A percentile compares a stretch with the other conserved stretches of the same genome.
phyloP scores from a whole-genome alignment of 2,113 vertebrate species.

The Caracal caracal region DNA sequence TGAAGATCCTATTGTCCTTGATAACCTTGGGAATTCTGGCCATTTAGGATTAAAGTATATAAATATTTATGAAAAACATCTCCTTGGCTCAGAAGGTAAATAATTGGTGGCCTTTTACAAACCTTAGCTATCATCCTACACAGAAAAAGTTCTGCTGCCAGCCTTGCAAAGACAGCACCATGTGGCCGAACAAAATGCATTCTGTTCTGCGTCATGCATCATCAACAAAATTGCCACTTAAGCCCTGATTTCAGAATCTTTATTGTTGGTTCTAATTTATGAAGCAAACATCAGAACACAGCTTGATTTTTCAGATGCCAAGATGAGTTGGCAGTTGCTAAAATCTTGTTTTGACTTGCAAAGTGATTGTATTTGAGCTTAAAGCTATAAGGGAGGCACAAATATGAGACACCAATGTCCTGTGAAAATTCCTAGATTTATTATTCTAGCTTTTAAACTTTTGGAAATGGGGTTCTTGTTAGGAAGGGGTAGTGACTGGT shows the following conservation, averaged over 20 bases:
- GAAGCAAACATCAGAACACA: slow-evolving; percentile 65
- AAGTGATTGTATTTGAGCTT: slow-evolving; percentile 51
- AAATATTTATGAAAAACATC: slow-evolving; percentile 58
- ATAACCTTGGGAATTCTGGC: slow-evolving; percentile 9
- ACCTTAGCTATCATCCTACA: slow-evolving; percentile 37
- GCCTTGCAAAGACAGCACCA: neutral
- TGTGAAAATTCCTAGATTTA: neutral
- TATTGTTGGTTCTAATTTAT: slow-evolving; percentile 70
- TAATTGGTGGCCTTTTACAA: slow-evolving; percentile 49
- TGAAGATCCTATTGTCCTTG: neutral
- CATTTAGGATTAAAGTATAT: slow-evolving; percentile 25
- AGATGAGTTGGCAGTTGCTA: slow-evolving; percentile 61
- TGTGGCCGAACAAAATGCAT: neutral
- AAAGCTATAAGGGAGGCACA: neutral
- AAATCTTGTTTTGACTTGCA: slow-evolving; percentile 69
- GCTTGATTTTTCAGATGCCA: slow-evolving; percentile 66
- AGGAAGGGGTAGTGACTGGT: neutral
- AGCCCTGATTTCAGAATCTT: slow-evolving; percentile 55
- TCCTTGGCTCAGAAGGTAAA: slow-evolving; percentile 1
- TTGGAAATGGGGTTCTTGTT: neutral
- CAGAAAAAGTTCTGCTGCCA: neutral
- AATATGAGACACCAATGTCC: neutral
- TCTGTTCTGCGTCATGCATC: slow-evolving; percentile 59
- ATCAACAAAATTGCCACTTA: slow-evolving; percentile 66
- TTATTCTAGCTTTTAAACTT: neutral